These are phyloP conservation scores for Hyposoter didymator DNA, from an alignment of 2,888 invertebrate species.

Conservation along the genomic window DNA sequence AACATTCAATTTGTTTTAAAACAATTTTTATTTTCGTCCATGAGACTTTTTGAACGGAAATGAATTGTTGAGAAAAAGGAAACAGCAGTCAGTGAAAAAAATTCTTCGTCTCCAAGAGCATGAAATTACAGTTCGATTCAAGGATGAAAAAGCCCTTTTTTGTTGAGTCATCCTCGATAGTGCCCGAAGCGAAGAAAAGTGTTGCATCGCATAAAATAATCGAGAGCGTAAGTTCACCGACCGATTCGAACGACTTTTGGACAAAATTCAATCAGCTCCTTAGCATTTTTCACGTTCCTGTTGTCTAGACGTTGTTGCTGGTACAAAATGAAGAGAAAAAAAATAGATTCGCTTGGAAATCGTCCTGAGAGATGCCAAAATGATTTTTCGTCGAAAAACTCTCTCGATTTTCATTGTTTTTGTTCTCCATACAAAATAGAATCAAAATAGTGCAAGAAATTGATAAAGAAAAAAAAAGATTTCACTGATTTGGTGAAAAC, in stretches of 20 bases:
- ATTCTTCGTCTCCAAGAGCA: slow-evolving; percentile 28
- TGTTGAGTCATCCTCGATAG: slow-evolving; percentile 41
- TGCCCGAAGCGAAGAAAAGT: slow-evolving; percentile 27
- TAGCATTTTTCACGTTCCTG: slow-evolving; percentile 40
- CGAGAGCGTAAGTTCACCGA: slow-evolving; percentile 44
- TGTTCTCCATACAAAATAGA: not conserved
- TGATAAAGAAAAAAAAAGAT: slow-evolving; percentile 13
- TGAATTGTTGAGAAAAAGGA: not conserved
- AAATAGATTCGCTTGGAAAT: slow-evolving; percentile 6
- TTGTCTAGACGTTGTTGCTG: slow-evolving; percentile 5
- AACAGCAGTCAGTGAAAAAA: not conserved
- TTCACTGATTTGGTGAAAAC: slow-evolving; percentile 6
- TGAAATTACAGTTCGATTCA: slow-evolving; percentile 18
- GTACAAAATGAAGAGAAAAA: not conserved
- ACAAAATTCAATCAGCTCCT: slow-evolving; percentile 15
- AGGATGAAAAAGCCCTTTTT: slow-evolving; percentile 37
- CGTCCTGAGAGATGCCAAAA: not conserved
- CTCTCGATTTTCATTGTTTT: not conserved
- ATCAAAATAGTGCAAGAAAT: not conserved
- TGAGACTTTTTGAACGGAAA: not conserved
- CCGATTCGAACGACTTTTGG: slow-evolving; percentile 33
- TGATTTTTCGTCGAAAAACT: not conserved
- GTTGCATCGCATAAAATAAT: not conserved
- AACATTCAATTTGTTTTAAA: no score
- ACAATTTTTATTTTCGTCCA: not conserved